Conservation (phyloP, 2,888 invertebrate species). For the Ophioninae sp. region DNA sequence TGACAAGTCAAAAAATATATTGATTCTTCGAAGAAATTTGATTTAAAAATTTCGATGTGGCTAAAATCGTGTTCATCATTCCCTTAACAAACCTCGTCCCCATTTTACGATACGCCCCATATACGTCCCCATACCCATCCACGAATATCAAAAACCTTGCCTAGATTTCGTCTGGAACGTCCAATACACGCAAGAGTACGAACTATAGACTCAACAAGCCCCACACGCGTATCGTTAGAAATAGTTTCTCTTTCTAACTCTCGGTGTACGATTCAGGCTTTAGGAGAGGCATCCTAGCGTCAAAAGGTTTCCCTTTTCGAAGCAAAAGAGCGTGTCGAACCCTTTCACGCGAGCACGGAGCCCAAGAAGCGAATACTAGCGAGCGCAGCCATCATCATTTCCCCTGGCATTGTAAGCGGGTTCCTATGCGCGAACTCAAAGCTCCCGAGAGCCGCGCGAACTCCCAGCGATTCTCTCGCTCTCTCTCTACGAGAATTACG, state of each 20-base stretch:
- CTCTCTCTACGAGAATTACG: no score
- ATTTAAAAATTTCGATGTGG: no score
- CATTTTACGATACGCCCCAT: no score
- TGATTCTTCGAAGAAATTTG: no score
- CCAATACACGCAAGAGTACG: neutral
- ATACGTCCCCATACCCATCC: neutral
- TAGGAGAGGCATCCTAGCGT: conserved; percentile 51
- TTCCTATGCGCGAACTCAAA: no score
- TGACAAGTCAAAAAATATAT: no score
- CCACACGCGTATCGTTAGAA: conserved; percentile 13
- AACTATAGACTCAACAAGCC: neutral
- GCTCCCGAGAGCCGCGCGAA: no score
- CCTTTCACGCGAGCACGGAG: conserved; percentile 61
- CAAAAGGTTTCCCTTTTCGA: conserved; percentile 76
- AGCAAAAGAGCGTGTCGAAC: conserved; percentile 76
- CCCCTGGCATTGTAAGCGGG: conserved; percentile 21
- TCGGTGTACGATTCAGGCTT: neutral
- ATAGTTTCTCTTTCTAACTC: conserved; percentile 44
- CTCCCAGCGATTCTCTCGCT: no score
- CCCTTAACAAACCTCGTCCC: no score
- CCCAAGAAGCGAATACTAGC: neutral
- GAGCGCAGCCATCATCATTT: neutral
- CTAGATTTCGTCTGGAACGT: neutral
- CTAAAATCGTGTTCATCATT: no score
- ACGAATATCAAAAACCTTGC: neutral